phyloP scores from a whole-genome alignment of 2,113 vertebrate genomes.

The Lepisosteus oculatus region DNA sequence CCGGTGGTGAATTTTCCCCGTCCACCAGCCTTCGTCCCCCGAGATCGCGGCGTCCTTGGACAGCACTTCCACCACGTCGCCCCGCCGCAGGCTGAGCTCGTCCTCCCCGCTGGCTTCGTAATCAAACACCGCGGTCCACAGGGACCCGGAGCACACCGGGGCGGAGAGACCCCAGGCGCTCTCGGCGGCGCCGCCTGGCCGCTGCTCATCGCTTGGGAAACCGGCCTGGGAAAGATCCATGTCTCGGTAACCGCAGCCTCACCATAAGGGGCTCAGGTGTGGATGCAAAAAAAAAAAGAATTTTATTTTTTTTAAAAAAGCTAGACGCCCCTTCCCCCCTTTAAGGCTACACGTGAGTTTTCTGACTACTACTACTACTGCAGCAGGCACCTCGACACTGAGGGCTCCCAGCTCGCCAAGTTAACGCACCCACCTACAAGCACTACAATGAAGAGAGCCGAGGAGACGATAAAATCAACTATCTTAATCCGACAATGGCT shows the following conservation, averaged over 20 bases:
- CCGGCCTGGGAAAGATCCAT: constrained; percentile 75
- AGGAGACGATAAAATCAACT: too few species aligned
- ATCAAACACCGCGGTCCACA: constrained; percentile 83
- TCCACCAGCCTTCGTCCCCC: constrained; percentile 87
- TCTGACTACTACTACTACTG: too few species aligned
- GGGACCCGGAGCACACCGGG: constrained; percentile 60
- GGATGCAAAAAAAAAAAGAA: constrained; percentile 35
- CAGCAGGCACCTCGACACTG: too few species aligned
- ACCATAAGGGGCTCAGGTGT: constrained; percentile 62
- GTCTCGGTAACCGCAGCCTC: constrained; percentile 63
- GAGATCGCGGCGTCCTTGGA: constrained; percentile 82
- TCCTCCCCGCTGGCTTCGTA: constrained; percentile 83
- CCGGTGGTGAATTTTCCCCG: constrained; percentile 78
- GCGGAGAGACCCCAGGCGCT: constrained; percentile 67
- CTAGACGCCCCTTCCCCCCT: too few species aligned
- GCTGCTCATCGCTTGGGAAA: constrained; percentile 73
- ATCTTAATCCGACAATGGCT: too few species aligned
- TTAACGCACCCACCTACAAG: too few species aligned
- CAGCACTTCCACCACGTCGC: constrained; percentile 81
- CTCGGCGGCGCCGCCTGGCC: constrained; percentile 51
- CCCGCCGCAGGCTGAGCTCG: constrained; percentile 78
- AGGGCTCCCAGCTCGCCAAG: too few species aligned
- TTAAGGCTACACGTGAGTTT: too few species aligned
- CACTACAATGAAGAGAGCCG: too few species aligned
- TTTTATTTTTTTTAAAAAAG: too few species aligned